These are phyloP conservation scores for Dendrocincla tyrannina DNA, from an alignment of 2,797 vertebrate genomes.

Conservation along the genomic window DNA sequence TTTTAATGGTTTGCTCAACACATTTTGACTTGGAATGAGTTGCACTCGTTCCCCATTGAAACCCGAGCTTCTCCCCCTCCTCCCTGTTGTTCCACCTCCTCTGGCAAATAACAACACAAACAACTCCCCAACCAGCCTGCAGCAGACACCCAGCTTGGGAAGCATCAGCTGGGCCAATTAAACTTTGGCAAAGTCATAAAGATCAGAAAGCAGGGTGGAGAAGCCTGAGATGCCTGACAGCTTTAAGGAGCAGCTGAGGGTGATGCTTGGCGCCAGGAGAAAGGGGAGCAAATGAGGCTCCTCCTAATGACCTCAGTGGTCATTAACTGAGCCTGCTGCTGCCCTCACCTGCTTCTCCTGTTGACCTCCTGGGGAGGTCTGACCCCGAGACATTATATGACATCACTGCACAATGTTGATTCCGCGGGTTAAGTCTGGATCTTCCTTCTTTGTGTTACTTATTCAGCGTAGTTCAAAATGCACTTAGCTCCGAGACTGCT, in stretches of 20 bases:
- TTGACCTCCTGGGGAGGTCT: background rate
- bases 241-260: constrained; percentile 30
- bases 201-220: constrained; percentile 4
- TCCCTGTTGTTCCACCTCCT: background rate
- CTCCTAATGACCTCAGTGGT: background rate
- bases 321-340: background rate
- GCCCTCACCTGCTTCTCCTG: constrained; percentile 39
- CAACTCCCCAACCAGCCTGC: background rate
- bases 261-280: background rate
- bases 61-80: background rate
- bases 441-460: background rate
- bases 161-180: constrained; percentile 59
- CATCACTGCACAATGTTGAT: background rate
- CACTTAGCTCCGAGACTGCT: background rate
- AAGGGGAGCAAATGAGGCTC: background rate
- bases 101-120: background rate
- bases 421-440: background rate
- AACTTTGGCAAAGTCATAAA: constrained; percentile 42
- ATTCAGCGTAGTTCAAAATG: background rate
- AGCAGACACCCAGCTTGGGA: background rate
- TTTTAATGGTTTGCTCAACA: background rate
- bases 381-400: background rate
- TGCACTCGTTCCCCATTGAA: background rate
- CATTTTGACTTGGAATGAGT: background rate
- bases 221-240: background rate